A percentile compares a stretch with the other conserved stretches of the same genome.
Evolutionary conservation across 2,797 vertebrate species (phyloP).

Genomic region (Oophaga sylvatica): DNA sequence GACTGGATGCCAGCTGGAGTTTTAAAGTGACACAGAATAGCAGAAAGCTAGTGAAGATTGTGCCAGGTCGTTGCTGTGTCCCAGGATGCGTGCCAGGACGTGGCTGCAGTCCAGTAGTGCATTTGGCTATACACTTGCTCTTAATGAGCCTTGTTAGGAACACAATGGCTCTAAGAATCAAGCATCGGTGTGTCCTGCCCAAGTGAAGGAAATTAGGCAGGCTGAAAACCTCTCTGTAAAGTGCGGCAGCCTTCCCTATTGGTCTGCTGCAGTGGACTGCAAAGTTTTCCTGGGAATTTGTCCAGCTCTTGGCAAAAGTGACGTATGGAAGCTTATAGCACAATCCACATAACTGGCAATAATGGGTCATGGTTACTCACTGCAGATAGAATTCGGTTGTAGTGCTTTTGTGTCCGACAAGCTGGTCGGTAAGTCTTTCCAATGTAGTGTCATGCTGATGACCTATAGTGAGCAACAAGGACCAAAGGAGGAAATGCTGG

Average conservation of each 20-base stretch:
- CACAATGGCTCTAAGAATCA: constrained; percentile 42
- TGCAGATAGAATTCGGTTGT: constrained; percentile 26
- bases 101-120: constrained; percentile 43
- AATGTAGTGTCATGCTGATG: neutral
- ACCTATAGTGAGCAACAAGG: neutral
- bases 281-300: constrained; percentile 30
- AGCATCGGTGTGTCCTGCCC: constrained; percentile 23
- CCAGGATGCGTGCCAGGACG: constrained; percentile 52
- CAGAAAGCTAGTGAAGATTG: constrained; percentile 6
- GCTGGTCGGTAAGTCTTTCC: neutral
- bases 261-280: neutral
- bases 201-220: constrained; percentile 6
- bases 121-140: constrained; percentile 49
- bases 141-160: constrained; percentile 55
- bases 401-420: neutral
- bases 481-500: too few species aligned
- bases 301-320: constrained; percentile 40
- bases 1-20: constrained; percentile 54
- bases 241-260: constrained; percentile 22
- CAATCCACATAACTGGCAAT: constrained; percentile 25
- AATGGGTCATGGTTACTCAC: constrained; percentile 22
- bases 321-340: constrained; percentile 7
- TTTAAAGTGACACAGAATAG: constrained; percentile 53
- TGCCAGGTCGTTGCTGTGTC: constrained; percentile 55
- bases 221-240: constrained; percentile 16